phyloP scores from a whole-genome alignment of 2,888 invertebrate genomes.

The Gasteruption jaculator region DNA sequence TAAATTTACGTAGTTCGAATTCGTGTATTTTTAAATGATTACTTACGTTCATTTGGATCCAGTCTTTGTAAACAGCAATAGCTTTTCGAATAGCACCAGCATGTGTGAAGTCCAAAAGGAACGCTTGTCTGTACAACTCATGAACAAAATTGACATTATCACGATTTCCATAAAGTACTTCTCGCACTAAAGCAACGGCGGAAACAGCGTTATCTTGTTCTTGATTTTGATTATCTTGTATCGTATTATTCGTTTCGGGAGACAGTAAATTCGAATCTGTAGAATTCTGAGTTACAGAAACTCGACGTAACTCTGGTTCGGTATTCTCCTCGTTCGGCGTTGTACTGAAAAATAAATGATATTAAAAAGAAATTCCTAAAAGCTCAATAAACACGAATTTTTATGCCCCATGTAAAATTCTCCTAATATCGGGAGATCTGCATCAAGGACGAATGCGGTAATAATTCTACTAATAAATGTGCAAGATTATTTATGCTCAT shows the following conservation, averaged over 20 bases:
- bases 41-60: conserved; percentile 83
- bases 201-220: conserved; percentile 50
- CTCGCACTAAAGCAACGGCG: conserved; percentile 70
- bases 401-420: too few relatives aligned
- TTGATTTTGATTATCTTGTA: conserved; percentile 37
- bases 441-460: too few relatives aligned
- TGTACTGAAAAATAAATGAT: conserved; percentile 32
- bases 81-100: conserved; percentile 84
- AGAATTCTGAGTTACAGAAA: conserved; percentile 49
- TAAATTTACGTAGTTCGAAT: too few relatives aligned
- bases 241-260: conserved; percentile 34
- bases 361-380: neutral
- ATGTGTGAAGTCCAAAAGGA: conserved; percentile 83
- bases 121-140: conserved; percentile 90
- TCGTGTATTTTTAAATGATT: conserved; percentile 5
- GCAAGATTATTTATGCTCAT: too few relatives aligned
- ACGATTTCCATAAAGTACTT: conserved; percentile 80
- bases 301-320: conserved; percentile 48
- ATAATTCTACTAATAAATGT: too few relatives aligned
- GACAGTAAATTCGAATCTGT: conserved; percentile 39
- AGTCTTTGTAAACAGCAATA: conserved; percentile 89
- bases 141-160: conserved; percentile 94
- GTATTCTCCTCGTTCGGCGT: conserved; percentile 49
- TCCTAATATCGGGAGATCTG: too few relatives aligned
- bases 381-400: neutral